Conservation (phyloP, 2,797 vertebrate species). For the Selene dorsalis region DNA sequence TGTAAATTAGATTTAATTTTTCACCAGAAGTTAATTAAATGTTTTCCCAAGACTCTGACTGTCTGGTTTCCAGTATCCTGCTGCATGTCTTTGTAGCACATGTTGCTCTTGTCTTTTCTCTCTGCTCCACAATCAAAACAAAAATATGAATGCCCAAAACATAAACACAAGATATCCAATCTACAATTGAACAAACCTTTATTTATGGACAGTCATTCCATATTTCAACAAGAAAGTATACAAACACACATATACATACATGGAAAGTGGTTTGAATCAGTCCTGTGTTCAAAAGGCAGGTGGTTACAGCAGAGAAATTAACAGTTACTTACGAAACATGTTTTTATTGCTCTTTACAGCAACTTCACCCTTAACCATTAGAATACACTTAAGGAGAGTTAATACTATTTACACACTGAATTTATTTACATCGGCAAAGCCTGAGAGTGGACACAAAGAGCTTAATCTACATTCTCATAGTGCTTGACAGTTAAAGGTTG, state of each 20-base stretch:
- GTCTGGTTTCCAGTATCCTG: not conserved
- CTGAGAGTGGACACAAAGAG: conserved; percentile 60
- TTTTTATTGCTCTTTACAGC: conserved; percentile 63
- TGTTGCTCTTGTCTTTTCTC: conserved; percentile 2
- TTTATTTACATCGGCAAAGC: conserved; percentile 76
- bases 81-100: not conserved
- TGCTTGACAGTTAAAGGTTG: conserved; percentile 56
- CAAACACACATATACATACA: conserved; percentile 48
- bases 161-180: conserved; percentile 11
- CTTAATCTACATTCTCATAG: conserved; percentile 66
- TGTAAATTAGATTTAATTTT: not conserved
- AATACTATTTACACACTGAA: conserved; percentile 77
- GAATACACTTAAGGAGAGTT: conserved; percentile 68
- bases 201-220: conserved; percentile 78
- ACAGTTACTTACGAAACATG: conserved; percentile 72
- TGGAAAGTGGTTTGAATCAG: conserved; percentile 78
- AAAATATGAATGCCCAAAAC: not conserved
- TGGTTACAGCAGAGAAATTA: conserved; percentile 74
- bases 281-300: conserved; percentile 70
- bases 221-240: conserved; percentile 66
- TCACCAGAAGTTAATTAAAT: not conserved
- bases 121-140: not conserved
- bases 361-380: conserved; percentile 69
- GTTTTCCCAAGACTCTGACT: not conserved
- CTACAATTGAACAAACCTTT: conserved; percentile 79